A percentile compares a stretch with the other conserved stretches of the same genome.
phyloP scores from a whole-genome alignment of 2,113 vertebrate genomes.

The Dipodomys ordii region DNA sequence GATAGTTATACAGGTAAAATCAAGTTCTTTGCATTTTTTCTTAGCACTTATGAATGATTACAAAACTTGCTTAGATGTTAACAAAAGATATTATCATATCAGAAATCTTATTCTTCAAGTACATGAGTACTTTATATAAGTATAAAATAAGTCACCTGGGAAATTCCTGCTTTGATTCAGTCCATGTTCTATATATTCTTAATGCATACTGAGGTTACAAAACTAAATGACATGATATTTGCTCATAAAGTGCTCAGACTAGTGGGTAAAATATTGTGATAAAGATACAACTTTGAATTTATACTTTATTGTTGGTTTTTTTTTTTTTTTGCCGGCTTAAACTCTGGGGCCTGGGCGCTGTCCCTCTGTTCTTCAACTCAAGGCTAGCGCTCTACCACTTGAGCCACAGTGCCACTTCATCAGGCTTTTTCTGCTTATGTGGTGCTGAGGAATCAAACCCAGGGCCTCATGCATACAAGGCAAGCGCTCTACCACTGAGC shows the following conservation, averaged over 20 bases:
- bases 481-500: no score
- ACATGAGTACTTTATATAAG: background rate
- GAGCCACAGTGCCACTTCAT: no score
- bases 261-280: background rate
- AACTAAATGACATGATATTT: slow-evolving; percentile 23
- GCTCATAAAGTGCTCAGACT: background rate
- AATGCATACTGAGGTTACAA: slow-evolving; percentile 6
- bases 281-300: background rate
- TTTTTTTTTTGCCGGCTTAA: no score
- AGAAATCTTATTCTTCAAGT: background rate
- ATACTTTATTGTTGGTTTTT: no score
- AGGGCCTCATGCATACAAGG: no score
- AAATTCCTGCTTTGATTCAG: background rate
- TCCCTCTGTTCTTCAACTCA: no score
- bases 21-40: background rate
- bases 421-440: no score
- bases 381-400: no score
- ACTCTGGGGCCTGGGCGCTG: no score
- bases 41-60: background rate
- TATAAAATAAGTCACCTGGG: background rate
- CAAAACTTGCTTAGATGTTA: background rate
- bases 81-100: background rate
- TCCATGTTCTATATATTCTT: background rate
- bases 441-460: no score
- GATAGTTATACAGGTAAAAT: background rate